These are phyloP conservation scores for Gorsachius magnificus DNA, from an alignment of 2,797 vertebrate genomes.

Conservation along the genomic window DNA sequence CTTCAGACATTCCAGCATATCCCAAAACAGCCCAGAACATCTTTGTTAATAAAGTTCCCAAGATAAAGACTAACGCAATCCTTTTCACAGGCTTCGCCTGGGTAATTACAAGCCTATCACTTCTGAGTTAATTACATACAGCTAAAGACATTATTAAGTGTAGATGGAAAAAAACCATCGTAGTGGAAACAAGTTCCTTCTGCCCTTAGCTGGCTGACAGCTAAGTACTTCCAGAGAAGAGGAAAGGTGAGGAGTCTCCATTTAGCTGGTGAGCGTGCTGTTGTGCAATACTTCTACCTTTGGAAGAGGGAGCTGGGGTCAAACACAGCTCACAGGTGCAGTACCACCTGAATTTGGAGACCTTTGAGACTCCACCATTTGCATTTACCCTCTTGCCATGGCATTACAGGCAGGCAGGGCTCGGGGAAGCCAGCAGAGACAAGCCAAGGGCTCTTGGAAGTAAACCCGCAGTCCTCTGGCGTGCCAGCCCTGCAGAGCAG, in stretches of 20 bases:
- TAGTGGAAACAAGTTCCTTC: constrained; percentile 47
- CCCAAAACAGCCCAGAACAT: neutral
- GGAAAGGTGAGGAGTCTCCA: constrained; percentile 52
- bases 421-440: neutral
- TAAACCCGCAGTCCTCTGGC: rapidly evolving
- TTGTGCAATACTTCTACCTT: neutral
- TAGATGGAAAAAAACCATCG: constrained; percentile 1
- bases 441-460: neutral
- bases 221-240: constrained; percentile 48
- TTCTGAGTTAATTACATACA: constrained; percentile 69
- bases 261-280: neutral
- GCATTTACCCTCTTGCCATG: rapidly evolving
- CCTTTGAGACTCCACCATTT: neutral
- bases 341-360: neutral
- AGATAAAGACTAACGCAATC: constrained; percentile 58
- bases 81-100: constrained; percentile 49
- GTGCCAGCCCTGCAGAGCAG: rapidly evolving
- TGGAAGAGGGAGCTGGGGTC: neutral
- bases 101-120: constrained; percentile 74
- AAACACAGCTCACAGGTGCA: neutral
- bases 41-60: neutral
- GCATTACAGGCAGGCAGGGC: neutral
- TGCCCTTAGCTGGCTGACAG: constrained; percentile 62
- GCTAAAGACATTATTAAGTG: constrained; percentile 60
- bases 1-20: neutral